Conservation (phyloP, 64 coral and sea anemone species). For the Montipora foliosa region DNA sequence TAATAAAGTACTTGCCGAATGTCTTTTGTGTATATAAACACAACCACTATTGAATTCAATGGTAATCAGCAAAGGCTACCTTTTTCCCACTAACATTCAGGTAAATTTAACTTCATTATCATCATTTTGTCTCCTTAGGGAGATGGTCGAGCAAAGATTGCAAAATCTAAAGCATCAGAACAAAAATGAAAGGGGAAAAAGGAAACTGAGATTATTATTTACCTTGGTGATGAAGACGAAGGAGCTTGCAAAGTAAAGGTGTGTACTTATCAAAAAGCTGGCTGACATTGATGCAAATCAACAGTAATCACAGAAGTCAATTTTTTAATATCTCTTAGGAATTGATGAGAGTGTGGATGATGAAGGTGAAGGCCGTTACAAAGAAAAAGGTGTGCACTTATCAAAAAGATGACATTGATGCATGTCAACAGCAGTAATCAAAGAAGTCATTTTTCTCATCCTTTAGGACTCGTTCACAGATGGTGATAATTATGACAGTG, state of each 20-base stretch:
- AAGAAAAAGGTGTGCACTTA: conserved; percentile 15
- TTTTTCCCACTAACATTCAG: not conserved
- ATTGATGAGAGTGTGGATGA: conserved; percentile 17
- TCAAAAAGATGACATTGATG: conserved; percentile 10
- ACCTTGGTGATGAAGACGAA: conserved; percentile 18
- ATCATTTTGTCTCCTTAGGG: conserved; percentile 6
- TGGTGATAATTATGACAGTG: conserved; percentile 11
- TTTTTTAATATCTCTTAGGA: conserved; percentile 27
- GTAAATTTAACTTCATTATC: conserved; percentile 7
- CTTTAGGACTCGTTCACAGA: conserved; percentile 5
- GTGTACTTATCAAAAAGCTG: conserved; percentile 12
- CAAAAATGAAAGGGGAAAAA: not conserved
- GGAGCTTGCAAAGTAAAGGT: conserved; percentile 20
- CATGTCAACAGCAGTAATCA: conserved; percentile 9
- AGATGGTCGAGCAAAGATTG: not conserved
- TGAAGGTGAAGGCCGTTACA: conserved; percentile 4
- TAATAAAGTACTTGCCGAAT: conserved; percentile 11
- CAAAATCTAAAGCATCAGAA: not conserved
- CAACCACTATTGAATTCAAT: conserved; percentile 9
- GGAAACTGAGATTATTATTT: not conserved
- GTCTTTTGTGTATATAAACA: conserved; percentile 1
- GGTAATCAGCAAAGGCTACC: not conserved
- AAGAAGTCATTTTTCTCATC: conserved; percentile 1
- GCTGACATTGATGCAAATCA: conserved; percentile 7
- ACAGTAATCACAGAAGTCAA: conserved; percentile 23